Conservation (phyloP, 2,888 invertebrate genomes). For the Polietes domitor region DNA sequence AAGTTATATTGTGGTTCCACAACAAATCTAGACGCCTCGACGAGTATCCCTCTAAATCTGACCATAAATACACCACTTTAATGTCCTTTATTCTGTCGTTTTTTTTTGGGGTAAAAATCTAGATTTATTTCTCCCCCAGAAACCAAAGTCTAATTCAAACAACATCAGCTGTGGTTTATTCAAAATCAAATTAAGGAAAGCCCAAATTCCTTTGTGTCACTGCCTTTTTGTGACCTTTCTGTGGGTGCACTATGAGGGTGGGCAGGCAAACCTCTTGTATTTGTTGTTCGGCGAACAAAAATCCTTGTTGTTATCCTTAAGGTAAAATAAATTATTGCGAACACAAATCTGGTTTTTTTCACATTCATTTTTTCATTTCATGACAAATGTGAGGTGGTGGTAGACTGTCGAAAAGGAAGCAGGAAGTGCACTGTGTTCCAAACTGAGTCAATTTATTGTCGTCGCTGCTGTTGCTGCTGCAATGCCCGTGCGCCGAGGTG, state of each 20-base stretch:
- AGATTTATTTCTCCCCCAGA: neutral
- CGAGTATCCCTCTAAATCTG: too few species aligned
- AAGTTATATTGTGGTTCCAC: too few species aligned
- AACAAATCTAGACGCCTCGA: too few species aligned
- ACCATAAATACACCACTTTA: neutral
- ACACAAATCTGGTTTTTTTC: constrained; percentile 22
- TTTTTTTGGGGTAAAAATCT: neutral
- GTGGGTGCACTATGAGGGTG: too few species aligned
- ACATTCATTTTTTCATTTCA: constrained; percentile 19
- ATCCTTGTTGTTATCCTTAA: constrained; percentile 59
- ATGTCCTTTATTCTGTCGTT: neutral
- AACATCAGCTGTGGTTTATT: neutral
- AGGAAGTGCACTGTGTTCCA: constrained; percentile 54
- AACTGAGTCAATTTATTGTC: constrained; percentile 41
- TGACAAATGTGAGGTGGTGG: neutral
- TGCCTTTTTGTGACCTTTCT: neutral
- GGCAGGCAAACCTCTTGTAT: neutral
- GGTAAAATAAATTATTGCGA: constrained; percentile 61
- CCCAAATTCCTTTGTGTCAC: constrained; percentile 1
- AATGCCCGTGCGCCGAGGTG: neutral
- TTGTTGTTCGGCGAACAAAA: constrained; percentile 2
- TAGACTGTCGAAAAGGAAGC: constrained; percentile 21
- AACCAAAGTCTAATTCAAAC: neutral
- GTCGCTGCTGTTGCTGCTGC: neutral
- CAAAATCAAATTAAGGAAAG: constrained; percentile 15